phyloP scores from a whole-genome alignment of 2,888 invertebrate genomes.

The Spatulosminthurus flaviceps region DNA sequence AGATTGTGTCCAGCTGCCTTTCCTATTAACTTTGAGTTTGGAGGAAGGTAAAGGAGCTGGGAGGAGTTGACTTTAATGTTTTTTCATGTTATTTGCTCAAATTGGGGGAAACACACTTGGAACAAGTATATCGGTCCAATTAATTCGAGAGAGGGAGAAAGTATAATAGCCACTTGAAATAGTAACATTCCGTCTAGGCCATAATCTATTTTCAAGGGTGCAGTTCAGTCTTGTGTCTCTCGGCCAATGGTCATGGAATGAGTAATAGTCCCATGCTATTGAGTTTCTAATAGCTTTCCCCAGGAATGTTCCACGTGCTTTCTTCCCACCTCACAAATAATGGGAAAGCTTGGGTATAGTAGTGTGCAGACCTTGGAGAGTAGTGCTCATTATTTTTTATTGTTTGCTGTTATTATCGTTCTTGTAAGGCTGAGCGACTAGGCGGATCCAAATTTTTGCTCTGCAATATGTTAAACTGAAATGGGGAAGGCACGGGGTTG shows the following conservation, averaged over 20 bases:
- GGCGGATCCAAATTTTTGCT: too few species aligned
- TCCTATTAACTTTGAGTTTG: neutral
- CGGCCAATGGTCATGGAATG: neutral
- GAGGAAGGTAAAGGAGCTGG: neutral
- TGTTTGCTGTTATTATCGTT: too few species aligned
- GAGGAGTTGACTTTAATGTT: neutral
- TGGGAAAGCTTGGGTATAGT: too few species aligned
- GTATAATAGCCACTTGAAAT: neutral
- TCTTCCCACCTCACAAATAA: neutral
- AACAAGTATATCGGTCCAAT: neutral
- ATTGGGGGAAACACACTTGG: neutral
- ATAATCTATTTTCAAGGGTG: constrained; percentile 14
- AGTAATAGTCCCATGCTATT: neutral
- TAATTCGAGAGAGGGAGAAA: neutral
- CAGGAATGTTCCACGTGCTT: neutral
- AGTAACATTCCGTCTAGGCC: neutral
- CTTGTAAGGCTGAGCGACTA: too few species aligned
- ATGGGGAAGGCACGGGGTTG: too few species aligned
- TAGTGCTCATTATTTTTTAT: too few species aligned
- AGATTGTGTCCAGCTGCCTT: too few species aligned
- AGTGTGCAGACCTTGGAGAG: too few species aligned
- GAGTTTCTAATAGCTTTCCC: constrained; percentile 4
- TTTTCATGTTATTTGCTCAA: neutral
- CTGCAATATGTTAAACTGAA: too few species aligned
- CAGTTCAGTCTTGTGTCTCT: neutral